A percentile compares a stretch with the other conserved stretches of the same genome.
Evolutionary conservation across 2,797 vertebrate genomes (phyloP).

Genomic region (Peromyscus nudipes): DNA sequence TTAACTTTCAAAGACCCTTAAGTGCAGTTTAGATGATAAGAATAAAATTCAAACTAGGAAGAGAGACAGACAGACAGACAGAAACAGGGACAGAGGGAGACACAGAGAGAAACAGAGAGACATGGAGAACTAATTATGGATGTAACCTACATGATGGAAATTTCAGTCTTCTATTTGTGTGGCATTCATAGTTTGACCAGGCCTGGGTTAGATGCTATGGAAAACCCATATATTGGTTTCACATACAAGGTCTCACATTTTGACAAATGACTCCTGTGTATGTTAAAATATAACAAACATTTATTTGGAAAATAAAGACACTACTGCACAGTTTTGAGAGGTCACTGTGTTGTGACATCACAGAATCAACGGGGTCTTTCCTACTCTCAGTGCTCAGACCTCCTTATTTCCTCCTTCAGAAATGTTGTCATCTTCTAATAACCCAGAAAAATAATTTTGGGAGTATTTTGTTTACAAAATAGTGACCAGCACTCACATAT

Average conservation of each 20-base stretch:
- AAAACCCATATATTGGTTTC: background rate
- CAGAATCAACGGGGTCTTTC: background rate
- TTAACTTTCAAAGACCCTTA: constrained; percentile 74
- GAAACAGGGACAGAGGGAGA: background rate
- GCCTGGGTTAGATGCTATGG: constrained; percentile 25
- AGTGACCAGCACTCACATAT: background rate
- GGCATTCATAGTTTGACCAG: constrained; percentile 14
- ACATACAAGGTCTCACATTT: background rate
- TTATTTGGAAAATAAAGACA: background rate
- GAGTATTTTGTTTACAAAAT: constrained; percentile 20
- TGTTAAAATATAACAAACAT: constrained; percentile 29
- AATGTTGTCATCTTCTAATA: constrained; percentile 41
- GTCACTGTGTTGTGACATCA: background rate
- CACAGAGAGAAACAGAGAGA: background rate
- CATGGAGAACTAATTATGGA: constrained; percentile 47
- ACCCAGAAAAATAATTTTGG: background rate
- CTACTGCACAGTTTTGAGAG: background rate
- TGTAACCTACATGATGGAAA: constrained; percentile 66
- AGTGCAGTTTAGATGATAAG: constrained; percentile 56
- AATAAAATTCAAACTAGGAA: constrained; percentile 42
- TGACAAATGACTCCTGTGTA: constrained; percentile 29
- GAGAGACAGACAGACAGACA: background rate
- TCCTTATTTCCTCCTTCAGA: background rate
- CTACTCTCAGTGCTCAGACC: background rate
- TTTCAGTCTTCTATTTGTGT: constrained; percentile 62